Conservation (phyloP, 2,113 vertebrate genomes). For the Grammomys dolichurus region DNA sequence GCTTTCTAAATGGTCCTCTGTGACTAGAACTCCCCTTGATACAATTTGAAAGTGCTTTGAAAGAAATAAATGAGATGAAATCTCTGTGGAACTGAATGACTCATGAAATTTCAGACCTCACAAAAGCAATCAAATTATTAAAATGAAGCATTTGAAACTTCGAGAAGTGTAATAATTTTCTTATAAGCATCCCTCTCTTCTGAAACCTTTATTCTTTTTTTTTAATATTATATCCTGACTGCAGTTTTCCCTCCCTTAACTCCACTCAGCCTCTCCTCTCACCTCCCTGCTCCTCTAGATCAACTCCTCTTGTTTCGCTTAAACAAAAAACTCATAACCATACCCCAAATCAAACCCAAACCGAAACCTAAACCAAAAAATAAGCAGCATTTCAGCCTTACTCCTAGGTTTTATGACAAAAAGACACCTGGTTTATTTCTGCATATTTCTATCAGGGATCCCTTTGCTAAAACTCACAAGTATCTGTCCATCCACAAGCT, state of each 20-base stretch:
- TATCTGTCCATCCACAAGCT: background rate
- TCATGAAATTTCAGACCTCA: background rate
- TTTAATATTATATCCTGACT: background rate
- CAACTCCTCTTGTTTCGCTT: background rate
- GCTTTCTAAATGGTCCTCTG: background rate
- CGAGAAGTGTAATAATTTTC: background rate
- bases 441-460: accelerated
- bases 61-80: slow-evolving; percentile 1
- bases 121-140: slow-evolving; percentile 45
- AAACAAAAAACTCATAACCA: background rate
- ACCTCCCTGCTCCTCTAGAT: background rate
- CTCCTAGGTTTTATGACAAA: background rate
- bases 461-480: background rate
- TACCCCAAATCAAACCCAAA: no score
- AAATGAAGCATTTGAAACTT: slow-evolving; percentile 21
- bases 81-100: background rate
- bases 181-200: background rate
- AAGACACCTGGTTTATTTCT: background rate
- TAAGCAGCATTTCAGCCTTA: background rate
- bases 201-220: background rate
- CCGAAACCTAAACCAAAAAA: background rate
- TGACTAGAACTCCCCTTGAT: slow-evolving; percentile 3
- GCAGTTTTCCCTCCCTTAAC: background rate
- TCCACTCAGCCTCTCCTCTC: background rate
- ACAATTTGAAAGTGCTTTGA: slow-evolving; percentile 3